Conservation (phyloP, 2,888 invertebrate genomes). For the Nemotelus nigrinus region DNA sequence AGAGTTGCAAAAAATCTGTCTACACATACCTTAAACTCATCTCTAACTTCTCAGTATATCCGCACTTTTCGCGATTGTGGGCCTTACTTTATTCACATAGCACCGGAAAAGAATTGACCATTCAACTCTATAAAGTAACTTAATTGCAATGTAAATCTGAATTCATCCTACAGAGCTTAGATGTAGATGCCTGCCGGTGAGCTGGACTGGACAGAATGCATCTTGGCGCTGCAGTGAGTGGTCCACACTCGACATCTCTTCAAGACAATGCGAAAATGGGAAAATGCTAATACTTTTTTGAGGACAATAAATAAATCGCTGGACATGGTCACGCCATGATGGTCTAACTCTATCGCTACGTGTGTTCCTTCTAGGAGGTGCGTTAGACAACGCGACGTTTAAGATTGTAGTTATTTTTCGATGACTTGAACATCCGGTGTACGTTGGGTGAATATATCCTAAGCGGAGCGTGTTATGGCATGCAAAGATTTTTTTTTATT, state of each 20-base stretch:
- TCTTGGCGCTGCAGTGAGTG: slow-evolving; percentile 21
- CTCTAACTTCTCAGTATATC: not conserved
- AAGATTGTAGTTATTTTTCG: no score
- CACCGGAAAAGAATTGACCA: slow-evolving; percentile 53
- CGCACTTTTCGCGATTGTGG: slow-evolving; percentile 10
- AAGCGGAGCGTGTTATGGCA: no score
- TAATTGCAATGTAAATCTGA: slow-evolving; percentile 56
- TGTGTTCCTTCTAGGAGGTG: not conserved
- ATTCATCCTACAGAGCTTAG: slow-evolving; percentile 36
- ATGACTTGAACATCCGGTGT: no score
- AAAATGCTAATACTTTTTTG: slow-evolving; percentile 37
- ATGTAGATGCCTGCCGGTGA: not conserved
- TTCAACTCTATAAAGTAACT: slow-evolving; percentile 55
- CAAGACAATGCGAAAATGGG: not conserved
- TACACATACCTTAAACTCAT: not conserved
- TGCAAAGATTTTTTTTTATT: no score
- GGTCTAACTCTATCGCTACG: slow-evolving; percentile 5
- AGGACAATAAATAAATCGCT: slow-evolving; percentile 40
- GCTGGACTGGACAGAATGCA: slow-evolving; percentile 12
- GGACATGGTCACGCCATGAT: not conserved
- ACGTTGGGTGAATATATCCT: no score
- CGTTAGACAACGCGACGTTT: not conserved
- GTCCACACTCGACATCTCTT: slow-evolving; percentile 21
- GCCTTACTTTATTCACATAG: slow-evolving; percentile 11
- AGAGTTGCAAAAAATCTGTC: not conserved